These are phyloP conservation scores for Drosophila conformis DNA, from an alignment of 2,888 invertebrate genomes.

Conservation along the genomic window DNA sequence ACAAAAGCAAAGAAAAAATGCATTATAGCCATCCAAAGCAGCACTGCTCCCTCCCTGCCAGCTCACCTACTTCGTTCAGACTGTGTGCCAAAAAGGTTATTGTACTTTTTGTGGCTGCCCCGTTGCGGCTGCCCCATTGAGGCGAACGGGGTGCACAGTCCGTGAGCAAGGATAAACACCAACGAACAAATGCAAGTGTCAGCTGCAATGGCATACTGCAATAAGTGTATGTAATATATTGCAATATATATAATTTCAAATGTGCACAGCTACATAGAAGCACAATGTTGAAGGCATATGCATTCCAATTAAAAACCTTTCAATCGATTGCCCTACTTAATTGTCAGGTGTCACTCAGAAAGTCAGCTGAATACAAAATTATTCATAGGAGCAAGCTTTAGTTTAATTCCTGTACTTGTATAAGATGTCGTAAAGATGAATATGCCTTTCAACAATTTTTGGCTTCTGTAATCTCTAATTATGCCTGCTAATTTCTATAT, in stretches of 20 bases:
- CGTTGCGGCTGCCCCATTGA: not conserved
- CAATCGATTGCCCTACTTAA: not conserved
- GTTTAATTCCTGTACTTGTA: not conserved
- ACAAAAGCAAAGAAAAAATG: not conserved
- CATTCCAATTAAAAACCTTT: not conserved
- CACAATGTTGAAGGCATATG: not conserved
- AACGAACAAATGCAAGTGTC: slow-evolving; percentile 30
- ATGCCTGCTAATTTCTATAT: not conserved
- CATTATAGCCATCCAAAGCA: slow-evolving; percentile 1
- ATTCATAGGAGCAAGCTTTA: not conserved
- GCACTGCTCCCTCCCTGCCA: not conserved
- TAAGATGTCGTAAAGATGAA: not conserved
- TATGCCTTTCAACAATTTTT: not conserved
- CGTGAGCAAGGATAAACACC: slow-evolving; percentile 49
- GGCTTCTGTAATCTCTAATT: not conserved
- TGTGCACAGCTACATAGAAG: not conserved
- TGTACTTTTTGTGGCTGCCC: slow-evolving; percentile 48
- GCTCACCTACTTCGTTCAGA: not conserved
- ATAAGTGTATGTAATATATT: slow-evolving; percentile 33
- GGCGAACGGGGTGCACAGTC: slow-evolving; percentile 33
- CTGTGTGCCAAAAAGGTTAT: slow-evolving; percentile 45
- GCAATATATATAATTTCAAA: not conserved
- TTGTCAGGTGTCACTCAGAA: not conserved
- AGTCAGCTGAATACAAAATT: not conserved
- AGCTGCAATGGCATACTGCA: slow-evolving; percentile 37